phyloP scores from a whole-genome alignment of 2,888 invertebrate genomes.

The Azorinus chamasolen region DNA sequence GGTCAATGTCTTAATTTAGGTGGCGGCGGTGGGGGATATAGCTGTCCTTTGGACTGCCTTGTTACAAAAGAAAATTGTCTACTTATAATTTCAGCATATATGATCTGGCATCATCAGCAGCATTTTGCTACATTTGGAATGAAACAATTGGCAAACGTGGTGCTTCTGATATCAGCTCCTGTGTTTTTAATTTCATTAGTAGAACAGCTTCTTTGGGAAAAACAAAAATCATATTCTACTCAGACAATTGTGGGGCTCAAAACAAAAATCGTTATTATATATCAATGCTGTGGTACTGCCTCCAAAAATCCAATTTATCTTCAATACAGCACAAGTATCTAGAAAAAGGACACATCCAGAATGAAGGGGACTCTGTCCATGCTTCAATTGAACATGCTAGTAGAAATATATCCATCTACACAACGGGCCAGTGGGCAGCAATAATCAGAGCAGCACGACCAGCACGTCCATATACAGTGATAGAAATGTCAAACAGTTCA shows the following conservation, averaged over 20 bases:
- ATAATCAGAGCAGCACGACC: conserved; percentile 10
- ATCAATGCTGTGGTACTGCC: conserved; percentile 22
- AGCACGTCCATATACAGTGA: conserved; percentile 15
- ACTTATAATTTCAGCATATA: conserved; percentile 46
- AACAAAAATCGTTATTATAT: conserved; percentile 14
- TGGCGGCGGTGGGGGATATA: too few relatives aligned
- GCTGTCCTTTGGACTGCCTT: too few relatives aligned
- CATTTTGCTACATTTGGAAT: conserved; percentile 41
- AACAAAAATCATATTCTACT: conserved; percentile 22
- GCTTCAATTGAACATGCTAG: conserved; percentile 17
- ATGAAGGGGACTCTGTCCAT: conserved; percentile 25
- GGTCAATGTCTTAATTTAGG: too few relatives aligned
- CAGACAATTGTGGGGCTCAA: conserved; percentile 18
- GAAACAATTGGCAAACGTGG: conserved; percentile 28
- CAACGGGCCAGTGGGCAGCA: conserved; percentile 32
- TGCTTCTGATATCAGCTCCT: conserved; percentile 25
- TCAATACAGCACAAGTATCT: conserved; percentile 13
- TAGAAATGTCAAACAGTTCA: conserved; percentile 1
- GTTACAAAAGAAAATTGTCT: conserved; percentile 30
- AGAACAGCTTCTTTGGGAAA: not conserved
- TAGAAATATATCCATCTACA: conserved; percentile 12
- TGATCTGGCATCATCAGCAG: conserved; percentile 38
- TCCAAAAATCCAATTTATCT: conserved; percentile 7
- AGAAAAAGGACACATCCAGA: conserved; percentile 28
- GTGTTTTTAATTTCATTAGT: conserved; percentile 16